Base-by-base conservation (phyloP, 2,888 invertebrate genomes). In the Luperina nickerlii region DNA sequence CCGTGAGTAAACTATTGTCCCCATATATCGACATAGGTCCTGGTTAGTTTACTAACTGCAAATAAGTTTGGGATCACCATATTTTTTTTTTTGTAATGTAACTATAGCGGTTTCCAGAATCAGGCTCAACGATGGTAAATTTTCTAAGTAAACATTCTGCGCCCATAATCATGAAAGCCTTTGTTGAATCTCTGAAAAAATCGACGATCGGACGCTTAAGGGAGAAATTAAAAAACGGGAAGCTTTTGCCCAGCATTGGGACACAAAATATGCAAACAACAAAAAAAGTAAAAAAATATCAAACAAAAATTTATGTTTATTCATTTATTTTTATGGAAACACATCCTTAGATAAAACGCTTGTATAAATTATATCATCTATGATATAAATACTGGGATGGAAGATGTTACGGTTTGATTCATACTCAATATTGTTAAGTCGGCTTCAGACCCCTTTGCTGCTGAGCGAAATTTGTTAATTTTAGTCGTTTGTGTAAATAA, bases 371-470 rank as follows among this genome's bases (percentile, higher is more conserved):
- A 32, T 42, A 13, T 65, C 13, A 54, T 6, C 27, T 1, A 1
- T 27, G 18, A 54, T 54, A 76, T 77, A 77, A 54, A 76, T 76
- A 63, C 42, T 32, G n/a, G 4, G 51, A 1, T 5, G 11, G n/a
- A 51, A 38, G 18, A 27, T 18, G 1, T 8, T 18, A 42, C 18
- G 2, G 24, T 32, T 65, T 54, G 27, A 54, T 15, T 54, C 24
- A 76, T 27, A 54, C 3, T 32, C 38, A 18, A 42, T 32, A 65
- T 42, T 27, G 20, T 27, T 1, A 24, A 1, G 24, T 20, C 11
- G 27, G 27, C 27, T 20, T 27, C 20, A 62, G 38, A 63, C 24
- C 11, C 9, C 9, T n/a, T 20, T 75, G 38, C 8, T 32, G 27
- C 27, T 20, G 45, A 15, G 13, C 18, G 5, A n/a, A 38, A 32